Conservation (phyloP, 2,113 vertebrate species). For the Beaufortia kweichowensis region DNA sequence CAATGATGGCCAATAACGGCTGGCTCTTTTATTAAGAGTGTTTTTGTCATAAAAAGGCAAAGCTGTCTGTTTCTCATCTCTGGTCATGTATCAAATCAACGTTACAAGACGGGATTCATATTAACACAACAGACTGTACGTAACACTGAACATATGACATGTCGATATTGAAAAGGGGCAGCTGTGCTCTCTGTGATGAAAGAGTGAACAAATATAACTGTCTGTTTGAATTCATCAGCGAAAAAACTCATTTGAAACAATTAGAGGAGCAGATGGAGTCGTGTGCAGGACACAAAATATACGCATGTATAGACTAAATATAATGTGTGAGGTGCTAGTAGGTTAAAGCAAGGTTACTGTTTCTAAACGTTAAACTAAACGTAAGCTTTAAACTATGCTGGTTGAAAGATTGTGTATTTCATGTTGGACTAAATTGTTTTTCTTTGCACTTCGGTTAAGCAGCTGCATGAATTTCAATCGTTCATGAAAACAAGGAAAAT, state of each 20-base stretch:
- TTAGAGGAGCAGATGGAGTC: too few relatives aligned
- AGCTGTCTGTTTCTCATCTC: constrained; percentile 50
- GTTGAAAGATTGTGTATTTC: too few relatives aligned
- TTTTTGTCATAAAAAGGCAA: constrained; percentile 34
- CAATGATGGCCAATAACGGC: constrained; percentile 42
- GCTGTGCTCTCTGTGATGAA: constrained; percentile 14
- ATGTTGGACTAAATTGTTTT: too few relatives aligned
- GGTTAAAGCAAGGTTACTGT: too few relatives aligned
- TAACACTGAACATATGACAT: constrained; percentile 28
- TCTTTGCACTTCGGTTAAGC: too few relatives aligned
- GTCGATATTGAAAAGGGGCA: constrained; percentile 16
- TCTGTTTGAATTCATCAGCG: constrained; percentile 9
- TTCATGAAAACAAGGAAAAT: too few relatives aligned
- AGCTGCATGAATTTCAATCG: too few relatives aligned
- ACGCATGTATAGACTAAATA: too few relatives aligned
- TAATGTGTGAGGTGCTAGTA: too few relatives aligned
- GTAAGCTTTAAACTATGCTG: too few relatives aligned
- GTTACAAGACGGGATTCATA: constrained; percentile 27
- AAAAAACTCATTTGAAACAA: background rate
- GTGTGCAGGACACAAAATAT: too few relatives aligned
- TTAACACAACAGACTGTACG: constrained; percentile 23
- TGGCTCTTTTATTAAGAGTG: constrained; percentile 45
- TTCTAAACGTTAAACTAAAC: too few relatives aligned
- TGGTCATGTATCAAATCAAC: constrained; percentile 11
- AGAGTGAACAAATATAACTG: background rate